Evolutionary conservation across 2,113 vertebrate species (phyloP).

Genomic region (Odobenus rosmarus): DNA sequence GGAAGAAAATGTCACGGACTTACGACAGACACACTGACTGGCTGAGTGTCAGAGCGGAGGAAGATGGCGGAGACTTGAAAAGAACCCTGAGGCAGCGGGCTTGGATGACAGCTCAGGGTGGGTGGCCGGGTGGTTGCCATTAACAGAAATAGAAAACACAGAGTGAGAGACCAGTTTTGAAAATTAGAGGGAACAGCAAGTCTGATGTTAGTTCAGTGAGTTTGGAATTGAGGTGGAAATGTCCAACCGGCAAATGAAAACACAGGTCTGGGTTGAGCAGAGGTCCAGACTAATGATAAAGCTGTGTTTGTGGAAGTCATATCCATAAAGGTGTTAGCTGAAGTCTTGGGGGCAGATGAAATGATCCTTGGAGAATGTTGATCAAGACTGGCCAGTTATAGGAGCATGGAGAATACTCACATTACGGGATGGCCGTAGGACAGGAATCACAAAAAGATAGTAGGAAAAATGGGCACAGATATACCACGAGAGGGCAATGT

Average conservation of each 20-base stretch:
- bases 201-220: constrained; percentile 24
- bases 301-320: neutral
- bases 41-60: neutral
- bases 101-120: neutral
- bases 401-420: neutral
- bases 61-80: neutral
- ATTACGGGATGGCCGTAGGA: neutral
- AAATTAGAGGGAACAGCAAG: neutral
- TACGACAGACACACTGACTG: neutral
- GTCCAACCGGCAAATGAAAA: neutral
- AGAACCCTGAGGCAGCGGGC: neutral
- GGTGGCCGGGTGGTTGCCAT: neutral
- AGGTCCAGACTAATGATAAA: constrained; percentile 31
- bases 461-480: neutral
- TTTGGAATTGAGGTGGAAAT: neutral
- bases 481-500: accelerated
- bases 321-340: neutral
- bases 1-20: neutral
- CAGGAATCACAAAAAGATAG: neutral
- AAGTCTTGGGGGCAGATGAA: neutral
- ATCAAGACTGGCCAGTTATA: neutral
- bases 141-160: constrained; percentile 57
- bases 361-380: constrained; percentile 26
- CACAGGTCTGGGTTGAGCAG: neutral
- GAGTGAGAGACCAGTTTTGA: constrained; percentile 39